Conservation (phyloP, 2,888 invertebrate genomes). For the Leuctra nigra region DNA sequence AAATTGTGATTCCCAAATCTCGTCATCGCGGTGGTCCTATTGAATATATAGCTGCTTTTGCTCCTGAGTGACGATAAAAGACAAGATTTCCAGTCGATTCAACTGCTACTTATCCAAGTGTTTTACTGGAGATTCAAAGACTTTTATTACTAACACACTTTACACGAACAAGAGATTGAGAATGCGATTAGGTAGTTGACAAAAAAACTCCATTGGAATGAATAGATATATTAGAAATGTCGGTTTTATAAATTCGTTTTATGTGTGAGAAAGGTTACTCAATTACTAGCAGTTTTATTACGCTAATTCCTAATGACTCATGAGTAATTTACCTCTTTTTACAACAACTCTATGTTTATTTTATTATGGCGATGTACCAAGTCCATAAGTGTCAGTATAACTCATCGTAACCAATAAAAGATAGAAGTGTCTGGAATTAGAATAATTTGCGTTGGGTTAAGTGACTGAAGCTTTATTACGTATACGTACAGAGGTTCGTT, state of each 20-base stretch:
- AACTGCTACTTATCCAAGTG: not conserved
- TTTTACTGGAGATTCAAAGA: not conserved
- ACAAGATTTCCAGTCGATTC: constrained; percentile 1
- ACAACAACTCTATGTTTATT: no score
- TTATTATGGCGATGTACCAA: no score
- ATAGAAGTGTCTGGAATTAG: no score
- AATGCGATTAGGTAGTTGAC: constrained; percentile 13
- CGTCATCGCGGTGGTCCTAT: not conserved
- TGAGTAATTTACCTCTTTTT: no score
- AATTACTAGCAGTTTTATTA: constrained; percentile 1
- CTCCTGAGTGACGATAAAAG: not conserved
- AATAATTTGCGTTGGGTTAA: no score
- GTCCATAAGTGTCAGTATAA: no score
- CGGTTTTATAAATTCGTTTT: not conserved
- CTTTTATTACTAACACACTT: constrained; percentile 15
- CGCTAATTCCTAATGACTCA: not conserved
- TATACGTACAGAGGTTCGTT: no score
- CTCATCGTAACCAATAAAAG: no score
- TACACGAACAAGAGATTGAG: constrained; percentile 14
- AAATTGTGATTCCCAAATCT: constrained; percentile 22
- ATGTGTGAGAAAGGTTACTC: constrained; percentile 15
- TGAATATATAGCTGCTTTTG: not conserved
- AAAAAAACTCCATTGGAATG: not conserved
- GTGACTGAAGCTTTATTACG: no score
- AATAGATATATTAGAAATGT: constrained; percentile 14